Evolutionary conservation across 1,140 invertebrate species (phyloP), one percentile per base, ranked within the genome.

Genomic region (Ooceraea biroi): DNA sequence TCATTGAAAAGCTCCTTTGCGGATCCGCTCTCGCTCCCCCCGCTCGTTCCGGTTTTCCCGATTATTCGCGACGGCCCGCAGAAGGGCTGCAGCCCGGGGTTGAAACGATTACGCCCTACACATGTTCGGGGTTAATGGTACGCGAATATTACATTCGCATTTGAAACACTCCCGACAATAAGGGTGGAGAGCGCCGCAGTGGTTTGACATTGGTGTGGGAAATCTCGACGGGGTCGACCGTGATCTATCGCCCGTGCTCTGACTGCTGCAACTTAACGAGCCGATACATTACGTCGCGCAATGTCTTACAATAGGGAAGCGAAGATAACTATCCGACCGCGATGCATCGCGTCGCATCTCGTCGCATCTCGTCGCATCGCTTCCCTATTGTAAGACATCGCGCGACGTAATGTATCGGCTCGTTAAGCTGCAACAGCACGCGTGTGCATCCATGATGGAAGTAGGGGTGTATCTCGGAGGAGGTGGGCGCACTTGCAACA

Each of bases 51-150:
- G 60, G 71, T 41, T 57, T 22, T 58, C 25, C 48, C 84, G 66
- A 50, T 65, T 10, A 19, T 63, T 48, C 55, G 58, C 57, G 80
- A 60, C 52, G 48, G 71, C 30, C 27, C 52, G 44, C 19, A 74
- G 63, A 83, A 83, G 50, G 58, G 83, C 25, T 22, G 11, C 12
- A 3, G 25, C 14, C 46, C 46, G 58, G 74, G 86, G 85, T 86
- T 84, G 87, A 85, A 87, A 83, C 88, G 89, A 90, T 90, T 85
- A 87, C 77, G 57, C 85, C 82, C 63, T 89, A 91, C 86, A 90
- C 82, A 74, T 90, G 84, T 90, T 73, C 77, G 83, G 50, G 87
- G 89, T 91, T 90, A 90, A 91, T 89, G 88, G 87, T 58, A 87
- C 90, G 88, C 82, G 71, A 86, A 89, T 90, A 90, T 89, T 90